phyloP scores from a whole-genome alignment of 2,888 invertebrate species.

The Flabesymbios commensalis region DNA sequence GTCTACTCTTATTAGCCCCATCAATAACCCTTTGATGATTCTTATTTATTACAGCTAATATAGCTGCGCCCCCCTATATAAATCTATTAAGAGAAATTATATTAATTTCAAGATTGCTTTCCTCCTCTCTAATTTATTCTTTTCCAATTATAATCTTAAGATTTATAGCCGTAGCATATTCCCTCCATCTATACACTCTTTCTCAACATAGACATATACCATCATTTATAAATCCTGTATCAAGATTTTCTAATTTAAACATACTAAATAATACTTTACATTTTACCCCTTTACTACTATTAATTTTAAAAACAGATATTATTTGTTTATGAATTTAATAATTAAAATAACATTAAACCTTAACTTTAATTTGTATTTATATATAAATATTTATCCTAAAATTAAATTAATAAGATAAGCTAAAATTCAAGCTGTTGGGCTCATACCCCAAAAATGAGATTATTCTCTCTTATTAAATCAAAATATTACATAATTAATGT shows the following conservation, averaged over 20 bases:
- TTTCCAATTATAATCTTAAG: slow-evolving; percentile 67
- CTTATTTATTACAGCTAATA: slow-evolving; percentile 69
- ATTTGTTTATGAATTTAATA: slow-evolving; percentile 17
- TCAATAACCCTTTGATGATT: slow-evolving; percentile 70
- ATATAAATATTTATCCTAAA: slow-evolving; percentile 22
- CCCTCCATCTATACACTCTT: slow-evolving; percentile 70
- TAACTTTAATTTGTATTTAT: slow-evolving; percentile 35
- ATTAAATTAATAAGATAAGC: slow-evolving; percentile 34
- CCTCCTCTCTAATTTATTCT: slow-evolving; percentile 65
- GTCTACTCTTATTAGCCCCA: slow-evolving; percentile 68
- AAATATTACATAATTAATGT: background rate
- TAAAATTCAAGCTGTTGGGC: slow-evolving; percentile 35
- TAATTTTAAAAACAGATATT: slow-evolving; percentile 20
- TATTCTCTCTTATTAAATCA: slow-evolving; percentile 4
- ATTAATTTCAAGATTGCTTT: slow-evolving; percentile 68
- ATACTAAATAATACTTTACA: slow-evolving; percentile 16
- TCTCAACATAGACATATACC: slow-evolving; percentile 66
- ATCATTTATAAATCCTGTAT: background rate
- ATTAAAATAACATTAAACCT: slow-evolving; percentile 35
- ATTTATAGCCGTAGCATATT: slow-evolving; percentile 72
- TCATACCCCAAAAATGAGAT: slow-evolving; percentile 35
- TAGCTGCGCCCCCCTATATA: slow-evolving; percentile 71
- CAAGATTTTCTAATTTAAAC: slow-evolving; percentile 1
- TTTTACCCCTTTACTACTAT: slow-evolving; percentile 13
- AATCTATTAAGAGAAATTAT: slow-evolving; percentile 73